Evolutionary conservation across 1,140 invertebrate genomes (phyloP), one percentile per base, ranked within the genome.

Genomic region (Caenorhabditis inopinata): DNA sequence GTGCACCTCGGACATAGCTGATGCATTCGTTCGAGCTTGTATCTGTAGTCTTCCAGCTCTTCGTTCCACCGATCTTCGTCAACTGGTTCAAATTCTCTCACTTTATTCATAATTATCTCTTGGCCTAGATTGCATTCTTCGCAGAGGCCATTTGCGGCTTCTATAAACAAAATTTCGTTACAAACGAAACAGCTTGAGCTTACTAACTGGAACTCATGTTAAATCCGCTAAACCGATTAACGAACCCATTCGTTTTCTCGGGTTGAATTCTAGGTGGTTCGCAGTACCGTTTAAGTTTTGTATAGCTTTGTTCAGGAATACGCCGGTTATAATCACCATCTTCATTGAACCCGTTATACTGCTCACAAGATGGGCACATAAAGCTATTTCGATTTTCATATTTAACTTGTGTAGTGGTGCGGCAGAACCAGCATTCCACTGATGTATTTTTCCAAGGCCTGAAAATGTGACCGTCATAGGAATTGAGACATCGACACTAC

Each of bases 401-500:
- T 16, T 38, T 21, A n/a, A 83, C 83, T 68, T 62, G 46, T 23
- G 29, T 45, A 29, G 74, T 75, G 16, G 2, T 16, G 42, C 82
- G 83, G 49, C 83, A 83, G 29, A 83, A 83, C 83, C 83, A 83
- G 42, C 83, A 83, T 35, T 83, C 83, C 4, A 83, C 83, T 16
- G 48, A 11, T 29, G 32, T 29, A 68, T 82, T 82, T 11, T 47
- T 32, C 16, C 35, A 25, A 21, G 58, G 62, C 29, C 81, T 82
- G 49, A 42, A 42, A 42, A 42, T 42, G 14, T 42, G 38, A 42
- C 5, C 14, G 5, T 42, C 14, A 7, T 42, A 14, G 6, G 14
- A 42, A 42, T 42, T 42, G 14, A 42, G 38, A 42, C 5, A 42
- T 7, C 5, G 93, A 91, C 93, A 93, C 95, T 86, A 98, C 96